These are phyloP conservation scores for Ophthalmolycus amberensis DNA, from an alignment of 2,113 vertebrate species.

Conservation along the genomic window DNA sequence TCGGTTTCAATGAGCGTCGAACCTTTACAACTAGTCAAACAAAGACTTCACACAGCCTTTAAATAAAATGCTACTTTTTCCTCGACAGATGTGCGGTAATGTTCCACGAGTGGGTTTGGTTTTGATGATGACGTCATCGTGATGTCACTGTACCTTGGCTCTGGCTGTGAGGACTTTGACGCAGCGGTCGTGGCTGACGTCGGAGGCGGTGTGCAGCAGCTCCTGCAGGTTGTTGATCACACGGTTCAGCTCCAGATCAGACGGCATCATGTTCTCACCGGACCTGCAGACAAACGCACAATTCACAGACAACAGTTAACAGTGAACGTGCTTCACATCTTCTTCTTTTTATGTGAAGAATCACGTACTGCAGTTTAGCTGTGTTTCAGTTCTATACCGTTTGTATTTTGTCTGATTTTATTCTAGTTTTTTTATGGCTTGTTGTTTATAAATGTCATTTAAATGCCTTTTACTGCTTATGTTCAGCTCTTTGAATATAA, in stretches of 20 bases:
- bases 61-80: neutral
- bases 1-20: neutral
- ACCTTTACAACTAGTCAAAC: no score
- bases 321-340: neutral
- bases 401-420: neutral
- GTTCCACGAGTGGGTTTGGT: no score
- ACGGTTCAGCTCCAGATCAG: constrained; percentile 90
- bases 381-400: neutral
- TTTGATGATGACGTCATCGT: no score
- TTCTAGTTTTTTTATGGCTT: neutral
- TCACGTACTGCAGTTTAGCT: neutral
- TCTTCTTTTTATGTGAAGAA: neutral
- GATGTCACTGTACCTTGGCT: constrained; percentile 86
- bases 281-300: constrained; percentile 74
- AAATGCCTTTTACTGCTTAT: neutral
- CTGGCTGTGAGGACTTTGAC: constrained; percentile 95
- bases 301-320: neutral
- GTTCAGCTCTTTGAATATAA: neutral
- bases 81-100: neutral
- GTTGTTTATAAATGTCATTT: neutral
- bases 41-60: neutral
- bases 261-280: constrained; percentile 90
- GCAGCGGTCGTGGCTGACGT: constrained; percentile 95
- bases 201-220: constrained; percentile 90
- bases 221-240: constrained; percentile 91